phyloP scores from a whole-genome alignment of 2,113 vertebrate genomes.

The Anolis sagrei region DNA sequence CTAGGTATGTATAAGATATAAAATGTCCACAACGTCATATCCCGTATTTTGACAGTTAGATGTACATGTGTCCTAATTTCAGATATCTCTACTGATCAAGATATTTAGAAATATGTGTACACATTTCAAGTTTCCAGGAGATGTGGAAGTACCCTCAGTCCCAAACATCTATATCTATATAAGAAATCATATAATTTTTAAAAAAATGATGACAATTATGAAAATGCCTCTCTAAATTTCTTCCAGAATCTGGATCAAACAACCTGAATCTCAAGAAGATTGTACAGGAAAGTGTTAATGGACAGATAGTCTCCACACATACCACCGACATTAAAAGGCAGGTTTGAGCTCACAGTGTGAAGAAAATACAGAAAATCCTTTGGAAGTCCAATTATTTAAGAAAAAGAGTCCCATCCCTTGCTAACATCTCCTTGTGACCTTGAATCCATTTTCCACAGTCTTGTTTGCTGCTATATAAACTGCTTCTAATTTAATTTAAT shows the following conservation, averaged over 20 bases:
- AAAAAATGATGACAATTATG: neutral
- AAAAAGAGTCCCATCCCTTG: conserved; percentile 27
- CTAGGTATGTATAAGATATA: neutral
- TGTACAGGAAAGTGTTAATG: conserved; percentile 87
- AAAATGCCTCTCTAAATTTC: conserved; percentile 16
- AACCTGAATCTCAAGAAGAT: conserved; percentile 86
- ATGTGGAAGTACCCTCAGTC: neutral
- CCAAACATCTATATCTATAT: neutral
- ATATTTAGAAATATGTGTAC: neutral
- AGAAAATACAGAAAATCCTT: conserved; percentile 30
- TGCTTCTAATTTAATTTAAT: conserved; percentile 57
- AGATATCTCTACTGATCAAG: neutral
- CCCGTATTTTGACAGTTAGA: neutral
- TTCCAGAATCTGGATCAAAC: conserved; percentile 74
- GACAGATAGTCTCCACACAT: conserved; percentile 88
- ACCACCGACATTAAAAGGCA: conserved; percentile 86
- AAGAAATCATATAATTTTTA: neutral
- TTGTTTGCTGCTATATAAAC: conserved; percentile 58
- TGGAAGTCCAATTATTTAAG: conserved; percentile 25
- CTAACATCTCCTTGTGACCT: conserved; percentile 40
- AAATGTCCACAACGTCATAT: neutral
- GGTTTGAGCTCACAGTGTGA: conserved; percentile 53
- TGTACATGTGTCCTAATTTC: neutral
- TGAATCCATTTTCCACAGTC: conserved; percentile 29
- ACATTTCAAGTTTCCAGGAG: neutral